These are phyloP conservation scores for Volucella zonaria DNA, from an alignment of 2,888 invertebrate genomes.

Conservation along the genomic window DNA sequence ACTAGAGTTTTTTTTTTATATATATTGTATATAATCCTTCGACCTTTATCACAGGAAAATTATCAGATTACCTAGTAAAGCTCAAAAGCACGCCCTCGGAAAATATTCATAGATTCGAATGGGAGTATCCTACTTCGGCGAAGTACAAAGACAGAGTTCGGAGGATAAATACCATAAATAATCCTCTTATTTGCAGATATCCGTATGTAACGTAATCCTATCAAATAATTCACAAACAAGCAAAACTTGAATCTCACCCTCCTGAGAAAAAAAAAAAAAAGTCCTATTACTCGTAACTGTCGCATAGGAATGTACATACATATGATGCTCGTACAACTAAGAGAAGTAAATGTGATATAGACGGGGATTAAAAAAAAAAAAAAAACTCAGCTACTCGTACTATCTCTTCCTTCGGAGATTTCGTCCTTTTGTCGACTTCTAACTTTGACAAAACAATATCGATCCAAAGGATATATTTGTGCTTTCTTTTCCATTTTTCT, in stretches of 20 bases:
- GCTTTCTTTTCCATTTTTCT: slow-evolving; percentile 6
- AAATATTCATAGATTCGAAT: too few relatives aligned
- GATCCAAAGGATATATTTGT: slow-evolving; percentile 20
- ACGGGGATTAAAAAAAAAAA: not conserved
- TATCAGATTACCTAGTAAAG: slow-evolving; percentile 32
- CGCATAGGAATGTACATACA: not conserved
- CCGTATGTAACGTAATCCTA: not conserved
- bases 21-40: slow-evolving; percentile 11
- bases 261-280: not conserved
- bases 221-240: not conserved
- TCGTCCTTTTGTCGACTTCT: not conserved
- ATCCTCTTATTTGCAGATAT: slow-evolving; percentile 22
- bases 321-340: not conserved
- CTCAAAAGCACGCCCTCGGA: slow-evolving; percentile 7
- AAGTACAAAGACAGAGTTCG: too few relatives aligned
- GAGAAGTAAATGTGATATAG: not conserved
- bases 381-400: not conserved
- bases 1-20: not conserved
- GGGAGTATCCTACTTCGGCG: too few relatives aligned
- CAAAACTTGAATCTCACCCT: slow-evolving; percentile 12
- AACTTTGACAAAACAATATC: slow-evolving; percentile 35
- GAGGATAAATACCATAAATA: slow-evolving; percentile 9
- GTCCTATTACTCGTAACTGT: not conserved
- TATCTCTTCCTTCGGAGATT: not conserved
- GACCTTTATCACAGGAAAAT: slow-evolving; percentile 18